phyloP scores from a whole-genome alignment of 2,888 invertebrate species.

The Sinhomidia bicolor region DNA sequence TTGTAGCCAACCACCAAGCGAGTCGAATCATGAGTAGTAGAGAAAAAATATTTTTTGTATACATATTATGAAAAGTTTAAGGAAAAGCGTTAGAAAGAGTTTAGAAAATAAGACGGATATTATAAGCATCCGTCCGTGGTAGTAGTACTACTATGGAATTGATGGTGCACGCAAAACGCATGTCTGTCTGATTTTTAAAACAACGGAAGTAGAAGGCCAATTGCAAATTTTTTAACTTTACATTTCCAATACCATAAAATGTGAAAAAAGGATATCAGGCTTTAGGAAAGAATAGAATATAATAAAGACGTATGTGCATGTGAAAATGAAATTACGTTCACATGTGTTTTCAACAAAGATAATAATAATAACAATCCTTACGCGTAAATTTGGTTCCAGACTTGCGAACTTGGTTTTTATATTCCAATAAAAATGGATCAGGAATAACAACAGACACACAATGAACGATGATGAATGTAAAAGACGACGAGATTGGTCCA shows the following conservation, averaged over 20 bases:
- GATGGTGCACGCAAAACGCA: slow-evolving; percentile 36
- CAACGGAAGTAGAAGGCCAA: slow-evolving; percentile 1
- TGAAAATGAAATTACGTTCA: slow-evolving; percentile 9
- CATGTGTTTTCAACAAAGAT: background rate
- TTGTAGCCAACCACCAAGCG: slow-evolving; percentile 11
- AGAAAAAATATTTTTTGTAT: background rate
- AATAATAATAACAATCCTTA: background rate
- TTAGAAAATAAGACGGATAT: too few relatives aligned
- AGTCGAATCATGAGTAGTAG: background rate
- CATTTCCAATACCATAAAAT: slow-evolving; percentile 17
- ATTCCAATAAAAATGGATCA: slow-evolving; percentile 1
- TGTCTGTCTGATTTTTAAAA: slow-evolving; percentile 12
- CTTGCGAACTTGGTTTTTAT: slow-evolving; percentile 19
- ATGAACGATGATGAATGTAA: background rate
- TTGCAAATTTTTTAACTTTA: slow-evolving; percentile 8
- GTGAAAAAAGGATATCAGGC: background rate
- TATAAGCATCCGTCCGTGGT: too few relatives aligned
- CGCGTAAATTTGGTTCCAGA: slow-evolving; percentile 23
- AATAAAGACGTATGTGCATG: too few relatives aligned
- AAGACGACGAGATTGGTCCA: background rate
- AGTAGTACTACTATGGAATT: background rate
- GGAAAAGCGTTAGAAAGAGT: too few relatives aligned
- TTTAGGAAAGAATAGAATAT: too few relatives aligned
- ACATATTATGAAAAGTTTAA: background rate
- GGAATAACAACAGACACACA: background rate